Conservation (phyloP, 2,888 invertebrate genomes). For the Molanna angustata region DNA sequence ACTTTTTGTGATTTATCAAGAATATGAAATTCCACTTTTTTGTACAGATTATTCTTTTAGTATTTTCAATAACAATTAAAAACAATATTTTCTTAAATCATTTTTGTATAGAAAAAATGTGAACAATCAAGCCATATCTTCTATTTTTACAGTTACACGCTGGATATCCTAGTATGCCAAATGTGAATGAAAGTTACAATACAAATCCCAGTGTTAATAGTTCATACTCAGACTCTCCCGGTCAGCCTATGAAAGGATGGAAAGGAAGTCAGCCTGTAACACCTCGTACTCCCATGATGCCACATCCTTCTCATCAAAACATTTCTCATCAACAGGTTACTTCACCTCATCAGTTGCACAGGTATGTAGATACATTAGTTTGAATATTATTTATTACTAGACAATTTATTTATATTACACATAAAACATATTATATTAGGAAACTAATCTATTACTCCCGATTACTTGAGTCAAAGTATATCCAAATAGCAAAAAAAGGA, state of each 20-base stretch:
- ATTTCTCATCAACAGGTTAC: constrained; percentile 7
- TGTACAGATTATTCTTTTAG: not conserved
- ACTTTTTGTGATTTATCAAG: not conserved
- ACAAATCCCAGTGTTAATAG: constrained; percentile 7
- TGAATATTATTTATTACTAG: no score
- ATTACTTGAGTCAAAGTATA: no score
- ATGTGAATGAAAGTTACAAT: constrained; percentile 30
- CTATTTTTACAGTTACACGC: constrained; percentile 28
- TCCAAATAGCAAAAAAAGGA: no score
- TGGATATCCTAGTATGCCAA: constrained; percentile 32
- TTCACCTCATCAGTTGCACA: not conserved
- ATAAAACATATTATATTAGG: no score
- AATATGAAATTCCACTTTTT: not conserved
- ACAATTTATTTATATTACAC: no score
- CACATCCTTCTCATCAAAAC: not conserved
- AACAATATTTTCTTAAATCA: no score
- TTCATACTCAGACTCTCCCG: not conserved
- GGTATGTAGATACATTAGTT: not conserved
- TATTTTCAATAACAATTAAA: no score
- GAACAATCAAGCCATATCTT: not conserved
- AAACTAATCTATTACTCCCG: no score
- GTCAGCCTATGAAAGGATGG: constrained; percentile 4
- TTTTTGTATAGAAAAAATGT: no score
- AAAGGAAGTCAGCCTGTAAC: constrained; percentile 16
- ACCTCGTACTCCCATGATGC: constrained; percentile 7